Evolutionary conservation across 2,888 invertebrate genomes (phyloP).

Genomic region (Phalera bucephala): DNA sequence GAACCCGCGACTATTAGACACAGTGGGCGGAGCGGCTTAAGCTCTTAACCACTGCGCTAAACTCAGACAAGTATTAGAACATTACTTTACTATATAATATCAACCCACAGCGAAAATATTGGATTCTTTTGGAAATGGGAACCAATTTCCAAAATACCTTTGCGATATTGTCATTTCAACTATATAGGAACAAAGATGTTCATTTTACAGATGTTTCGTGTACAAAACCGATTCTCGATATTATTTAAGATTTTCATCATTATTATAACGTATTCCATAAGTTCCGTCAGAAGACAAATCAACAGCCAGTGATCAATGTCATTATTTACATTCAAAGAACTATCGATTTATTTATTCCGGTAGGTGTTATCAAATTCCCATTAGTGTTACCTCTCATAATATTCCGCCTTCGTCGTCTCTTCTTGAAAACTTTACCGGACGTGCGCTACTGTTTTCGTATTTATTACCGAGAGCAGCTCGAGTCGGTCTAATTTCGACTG

Average conservation of each 20-base stretch:
- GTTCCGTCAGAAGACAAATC: no score
- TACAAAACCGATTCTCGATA: conserved; percentile 8
- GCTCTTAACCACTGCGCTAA: no score
- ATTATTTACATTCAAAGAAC: no score
- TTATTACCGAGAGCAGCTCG: conserved; percentile 44
- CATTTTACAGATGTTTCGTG: conserved; percentile 4
- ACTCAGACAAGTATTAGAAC: no score
- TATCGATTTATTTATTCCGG: no score
- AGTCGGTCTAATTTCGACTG: conserved; percentile 20
- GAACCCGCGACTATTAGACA: no score
- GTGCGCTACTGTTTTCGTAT: conserved; percentile 64
- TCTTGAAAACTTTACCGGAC: conserved; percentile 67
- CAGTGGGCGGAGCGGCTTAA: no score
- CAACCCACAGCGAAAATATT: no score
- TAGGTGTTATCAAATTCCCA: conserved; percentile 63
- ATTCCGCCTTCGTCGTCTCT: conserved; percentile 54
- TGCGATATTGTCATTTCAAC: conserved; percentile 3
- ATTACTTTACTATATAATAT: no score
- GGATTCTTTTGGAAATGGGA: no score
- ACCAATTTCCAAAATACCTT: conserved; percentile 11
- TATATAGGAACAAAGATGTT: not conserved
- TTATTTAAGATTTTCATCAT: not conserved
- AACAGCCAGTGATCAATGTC: no score
- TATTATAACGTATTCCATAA: no score
- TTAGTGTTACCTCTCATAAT: conserved; percentile 51